phyloP scores from a whole-genome alignment of 2,113 vertebrate species.

The Neofelis nebulosa region DNA sequence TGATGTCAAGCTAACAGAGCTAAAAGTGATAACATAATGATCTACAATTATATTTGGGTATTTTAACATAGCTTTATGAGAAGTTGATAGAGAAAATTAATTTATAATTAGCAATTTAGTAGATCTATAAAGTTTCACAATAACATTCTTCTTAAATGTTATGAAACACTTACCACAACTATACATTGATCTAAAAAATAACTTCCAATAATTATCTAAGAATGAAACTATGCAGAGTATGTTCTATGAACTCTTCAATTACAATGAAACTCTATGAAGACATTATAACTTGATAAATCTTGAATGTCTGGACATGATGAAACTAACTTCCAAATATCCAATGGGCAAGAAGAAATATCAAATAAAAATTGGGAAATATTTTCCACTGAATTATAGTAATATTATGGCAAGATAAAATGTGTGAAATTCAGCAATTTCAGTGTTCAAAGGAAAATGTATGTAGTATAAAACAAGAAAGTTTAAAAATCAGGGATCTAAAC shows the following conservation, averaged over 20 bases:
- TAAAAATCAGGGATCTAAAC: background rate
- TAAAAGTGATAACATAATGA: background rate
- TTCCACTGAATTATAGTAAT: background rate
- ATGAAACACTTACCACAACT: background rate
- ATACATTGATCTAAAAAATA: background rate
- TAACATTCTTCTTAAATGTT: background rate
- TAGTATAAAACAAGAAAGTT: background rate
- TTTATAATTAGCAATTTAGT: background rate
- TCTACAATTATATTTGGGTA: background rate
- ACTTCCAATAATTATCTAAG: background rate
- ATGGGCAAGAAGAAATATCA: background rate
- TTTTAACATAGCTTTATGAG: background rate
- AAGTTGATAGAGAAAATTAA: background rate
- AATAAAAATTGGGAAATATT: background rate
- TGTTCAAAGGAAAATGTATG: background rate
- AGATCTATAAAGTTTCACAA: background rate
- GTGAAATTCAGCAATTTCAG: background rate
- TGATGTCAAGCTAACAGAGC: background rate
- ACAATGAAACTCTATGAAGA: background rate
- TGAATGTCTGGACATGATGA: background rate
- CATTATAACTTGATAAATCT: background rate
- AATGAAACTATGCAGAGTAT: background rate
- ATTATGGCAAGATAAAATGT: background rate
- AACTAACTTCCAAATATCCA: background rate
- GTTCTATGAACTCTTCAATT: background rate